phyloP scores from a whole-genome alignment of 2,113 vertebrate genomes.

The Trinectes maculatus region DNA sequence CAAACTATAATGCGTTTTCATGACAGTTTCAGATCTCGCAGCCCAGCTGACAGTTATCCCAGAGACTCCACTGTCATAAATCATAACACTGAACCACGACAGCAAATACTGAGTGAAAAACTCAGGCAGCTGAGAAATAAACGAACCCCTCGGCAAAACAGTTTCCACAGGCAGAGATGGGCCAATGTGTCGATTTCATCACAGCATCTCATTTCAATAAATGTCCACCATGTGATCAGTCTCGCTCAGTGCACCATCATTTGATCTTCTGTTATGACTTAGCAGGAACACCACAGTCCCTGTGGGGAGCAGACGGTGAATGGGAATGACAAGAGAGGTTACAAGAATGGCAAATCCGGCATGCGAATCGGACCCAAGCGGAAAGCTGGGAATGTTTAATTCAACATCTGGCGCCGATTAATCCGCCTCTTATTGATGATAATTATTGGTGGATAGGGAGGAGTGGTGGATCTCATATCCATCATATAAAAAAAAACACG shows the following conservation, averaged over 20 bases:
- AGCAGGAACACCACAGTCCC: slow-evolving; percentile 27
- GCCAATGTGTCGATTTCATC: slow-evolving; percentile 18
- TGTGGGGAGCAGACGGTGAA: slow-evolving; percentile 33
- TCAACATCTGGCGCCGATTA: slow-evolving; percentile 73
- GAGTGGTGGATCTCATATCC: slow-evolving; percentile 58
- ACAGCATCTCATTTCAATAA: neutral
- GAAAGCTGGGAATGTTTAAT: slow-evolving; percentile 54
- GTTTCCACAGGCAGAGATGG: neutral
- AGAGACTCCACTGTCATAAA: slow-evolving; percentile 3
- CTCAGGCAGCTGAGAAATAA: neutral
- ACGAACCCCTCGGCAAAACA: neutral
- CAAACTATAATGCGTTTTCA: slow-evolving; percentile 9
- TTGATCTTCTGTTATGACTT: slow-evolving; percentile 38
- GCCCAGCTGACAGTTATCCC: neutral
- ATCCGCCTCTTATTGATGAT: slow-evolving; percentile 64
- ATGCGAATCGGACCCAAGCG: slow-evolving; percentile 42
- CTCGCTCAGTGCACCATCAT: slow-evolving; percentile 23
- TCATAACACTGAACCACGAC: slow-evolving; percentile 5
- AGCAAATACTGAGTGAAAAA: neutral
- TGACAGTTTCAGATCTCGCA: neutral
- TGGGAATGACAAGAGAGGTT: slow-evolving; percentile 29
- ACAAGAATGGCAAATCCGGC: slow-evolving; percentile 42
- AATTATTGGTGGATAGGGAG: slow-evolving; percentile 67
- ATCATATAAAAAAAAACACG: too few relatives aligned
- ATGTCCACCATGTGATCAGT: slow-evolving; percentile 28